phyloP scores from a whole-genome alignment of 53 echinoderm and acorn worm genomes.

The Luidia sarsii region DNA sequence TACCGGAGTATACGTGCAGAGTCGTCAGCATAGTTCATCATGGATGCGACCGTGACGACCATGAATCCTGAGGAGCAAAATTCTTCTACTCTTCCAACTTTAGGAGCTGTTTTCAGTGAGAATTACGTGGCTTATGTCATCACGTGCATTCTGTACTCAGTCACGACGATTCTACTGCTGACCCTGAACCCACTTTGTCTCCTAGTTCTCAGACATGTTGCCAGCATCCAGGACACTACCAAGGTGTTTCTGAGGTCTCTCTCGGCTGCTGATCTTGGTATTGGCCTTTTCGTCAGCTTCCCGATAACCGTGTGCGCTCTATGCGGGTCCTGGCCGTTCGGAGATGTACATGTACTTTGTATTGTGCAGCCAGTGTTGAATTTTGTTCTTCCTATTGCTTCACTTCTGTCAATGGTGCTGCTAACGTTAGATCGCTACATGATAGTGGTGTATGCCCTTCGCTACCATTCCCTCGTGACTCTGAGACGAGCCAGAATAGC shows the following conservation, averaged over 20 bases:
- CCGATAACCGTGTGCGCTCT: conserved; percentile 3
- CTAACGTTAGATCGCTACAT: conserved; percentile 44
- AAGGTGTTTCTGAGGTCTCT: conserved; percentile 41
- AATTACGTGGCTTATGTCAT: not conserved
- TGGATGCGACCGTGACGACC: not conserved
- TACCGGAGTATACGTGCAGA: too few relatives aligned
- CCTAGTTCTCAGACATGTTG: not conserved
- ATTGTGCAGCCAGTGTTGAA: not conserved
- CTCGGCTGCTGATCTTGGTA: conserved; percentile 3
- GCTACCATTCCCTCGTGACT: conserved; percentile 25
- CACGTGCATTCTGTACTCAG: not conserved
- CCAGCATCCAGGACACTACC: conserved; percentile 53
- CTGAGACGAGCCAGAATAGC: conserved; percentile 17
- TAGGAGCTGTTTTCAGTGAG: not conserved
- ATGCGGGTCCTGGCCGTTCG: conserved; percentile 14
- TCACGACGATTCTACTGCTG: conserved; percentile 10
- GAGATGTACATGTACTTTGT: conserved; percentile 12
- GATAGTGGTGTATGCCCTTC: conserved; percentile 40
- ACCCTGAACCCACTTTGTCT: conserved; percentile 41
- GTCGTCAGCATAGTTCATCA: not conserved
- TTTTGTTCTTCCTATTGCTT: not conserved
- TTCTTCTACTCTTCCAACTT: not conserved
- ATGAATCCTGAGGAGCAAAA: not conserved
- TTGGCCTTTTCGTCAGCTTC: not conserved
- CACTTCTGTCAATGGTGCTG: conserved; percentile 9